These are phyloP conservation scores for Aleiodes alternator DNA, from an alignment of 2,888 invertebrate genomes.

Conservation along the genomic window DNA sequence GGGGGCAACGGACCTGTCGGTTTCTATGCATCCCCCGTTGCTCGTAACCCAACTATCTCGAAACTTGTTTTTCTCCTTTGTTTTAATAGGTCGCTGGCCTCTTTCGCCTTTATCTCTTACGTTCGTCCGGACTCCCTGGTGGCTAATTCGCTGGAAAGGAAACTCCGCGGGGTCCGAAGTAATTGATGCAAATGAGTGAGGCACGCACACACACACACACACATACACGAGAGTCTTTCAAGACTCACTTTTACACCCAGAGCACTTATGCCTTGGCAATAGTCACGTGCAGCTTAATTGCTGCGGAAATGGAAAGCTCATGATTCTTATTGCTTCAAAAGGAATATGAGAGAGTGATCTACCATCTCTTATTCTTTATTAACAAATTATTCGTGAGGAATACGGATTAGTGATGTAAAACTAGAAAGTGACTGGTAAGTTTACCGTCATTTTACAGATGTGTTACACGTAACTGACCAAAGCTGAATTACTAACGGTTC, in stretches of 20 bases:
- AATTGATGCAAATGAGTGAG: slow-evolving; percentile 72
- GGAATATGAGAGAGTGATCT: slow-evolving; percentile 43
- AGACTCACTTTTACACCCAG: slow-evolving; percentile 22
- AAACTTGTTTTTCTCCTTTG: slow-evolving; percentile 72
- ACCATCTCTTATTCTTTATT: slow-evolving; percentile 36
- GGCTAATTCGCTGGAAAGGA: slow-evolving; percentile 69
- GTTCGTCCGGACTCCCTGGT: slow-evolving; percentile 67
- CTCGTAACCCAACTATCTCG: slow-evolving; percentile 73
- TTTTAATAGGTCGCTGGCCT: slow-evolving; percentile 66
- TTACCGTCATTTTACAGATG: too few relatives aligned
- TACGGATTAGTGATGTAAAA: too few relatives aligned
- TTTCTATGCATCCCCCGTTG: slow-evolving; percentile 69
- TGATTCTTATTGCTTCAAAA: too few relatives aligned
- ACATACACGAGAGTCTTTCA: slow-evolving; percentile 21
- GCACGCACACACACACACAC: neutral
- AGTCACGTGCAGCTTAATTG: slow-evolving; percentile 58
- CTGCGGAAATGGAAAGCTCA: slow-evolving; percentile 42
- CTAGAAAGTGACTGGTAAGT: too few relatives aligned
- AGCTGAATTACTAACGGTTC: too few relatives aligned
- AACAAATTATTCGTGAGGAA: neutral
- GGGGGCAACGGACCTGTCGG: neutral
- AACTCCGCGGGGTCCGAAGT: slow-evolving; percentile 66
- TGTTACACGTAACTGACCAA: too few relatives aligned
- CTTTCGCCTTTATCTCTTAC: slow-evolving; percentile 54
- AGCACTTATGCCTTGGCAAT: slow-evolving; percentile 43